Base-by-base conservation (phyloP, 2,113 vertebrate species). In the Genyomyrus donnyi region DNA sequence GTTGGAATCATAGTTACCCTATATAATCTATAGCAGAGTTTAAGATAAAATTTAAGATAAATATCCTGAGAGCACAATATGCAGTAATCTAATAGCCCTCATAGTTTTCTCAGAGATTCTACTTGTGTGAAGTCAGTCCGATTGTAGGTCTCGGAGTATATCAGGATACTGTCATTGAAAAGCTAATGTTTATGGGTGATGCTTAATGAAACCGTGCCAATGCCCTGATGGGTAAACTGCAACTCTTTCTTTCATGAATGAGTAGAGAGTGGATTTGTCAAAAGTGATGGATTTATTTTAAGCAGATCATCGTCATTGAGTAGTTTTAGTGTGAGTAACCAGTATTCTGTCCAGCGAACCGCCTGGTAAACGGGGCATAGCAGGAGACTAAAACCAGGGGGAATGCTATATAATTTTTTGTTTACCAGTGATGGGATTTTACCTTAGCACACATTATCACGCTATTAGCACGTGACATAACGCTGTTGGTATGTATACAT, bases 191-290 rank as follows among this genome's bases (percentile, higher is more conserved):
- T 56, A 87, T 31, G 45, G 24, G 49, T 88, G 50, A 56, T 39
- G 86, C 52, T 56, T 88, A 27, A 31, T 39, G 50, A 87, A 88
- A 88, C 35, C 1, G 87, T 89, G 88, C 53, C 70, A 89, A 52
- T 80, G 66, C 88, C 70, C 66, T 17, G 27, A 52, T 80, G 70
- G 70, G 27, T 89, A 70, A 52, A 80, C 31, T 89, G 7, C 52
- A 58, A 53, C 52, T 42, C 24, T 35, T 53, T 11, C 27, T 39
- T 39, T 88, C 50, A 88, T 45, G 53, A 88, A 42, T 42, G 39
- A 42, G 39, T 42, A 42, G 39, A 42, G 39, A 42, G 39, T 42
- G 39, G 39, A 42, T 42, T 42, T 42, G 39, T 42, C 39, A 42
- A 42, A 42, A 42, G 39, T 42, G 39, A 42, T 42, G 39, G 77